Evolutionary conservation across 23 tunicate species (phyloP).

Genomic region (Styela plicata): DNA sequence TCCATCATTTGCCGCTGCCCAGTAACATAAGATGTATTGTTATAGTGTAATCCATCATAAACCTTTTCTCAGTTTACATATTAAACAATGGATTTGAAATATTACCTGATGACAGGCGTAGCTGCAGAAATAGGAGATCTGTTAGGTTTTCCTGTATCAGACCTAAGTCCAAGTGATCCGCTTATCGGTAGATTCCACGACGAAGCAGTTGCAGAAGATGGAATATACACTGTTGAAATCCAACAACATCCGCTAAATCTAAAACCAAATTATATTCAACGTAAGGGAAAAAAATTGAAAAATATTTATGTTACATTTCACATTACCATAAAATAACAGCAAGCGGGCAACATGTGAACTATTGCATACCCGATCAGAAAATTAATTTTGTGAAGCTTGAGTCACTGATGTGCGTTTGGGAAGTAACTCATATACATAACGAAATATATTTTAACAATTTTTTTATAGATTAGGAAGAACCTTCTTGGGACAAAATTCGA

Average conservation of each 20-base stretch:
- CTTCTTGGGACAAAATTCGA: no score
- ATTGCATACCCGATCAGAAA: no score
- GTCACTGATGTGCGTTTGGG: no score
- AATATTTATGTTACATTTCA: background rate
- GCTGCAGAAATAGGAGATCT: constrained; percentile 52
- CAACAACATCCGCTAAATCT: constrained; percentile 30
- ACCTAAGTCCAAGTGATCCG: constrained; percentile 38
- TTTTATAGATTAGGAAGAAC: no score
- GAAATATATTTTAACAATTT: no score
- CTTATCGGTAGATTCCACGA: constrained; percentile 45
- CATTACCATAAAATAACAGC: background rate
- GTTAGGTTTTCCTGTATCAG: constrained; percentile 68
- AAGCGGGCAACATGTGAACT: no score
- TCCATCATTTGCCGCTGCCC: background rate
- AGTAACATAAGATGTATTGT: background rate
- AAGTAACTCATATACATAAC: no score
- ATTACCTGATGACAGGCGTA: constrained; percentile 34
- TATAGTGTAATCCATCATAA: no score
- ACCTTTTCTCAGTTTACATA: background rate
- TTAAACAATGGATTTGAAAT: background rate
- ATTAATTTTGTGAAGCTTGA: no score
- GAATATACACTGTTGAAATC: background rate
- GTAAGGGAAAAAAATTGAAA: background rate
- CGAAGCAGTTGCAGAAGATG: background rate
- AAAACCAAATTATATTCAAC: background rate